phyloP scores from a whole-genome alignment of 2,888 invertebrate species.

The Tenthredo livida region DNA sequence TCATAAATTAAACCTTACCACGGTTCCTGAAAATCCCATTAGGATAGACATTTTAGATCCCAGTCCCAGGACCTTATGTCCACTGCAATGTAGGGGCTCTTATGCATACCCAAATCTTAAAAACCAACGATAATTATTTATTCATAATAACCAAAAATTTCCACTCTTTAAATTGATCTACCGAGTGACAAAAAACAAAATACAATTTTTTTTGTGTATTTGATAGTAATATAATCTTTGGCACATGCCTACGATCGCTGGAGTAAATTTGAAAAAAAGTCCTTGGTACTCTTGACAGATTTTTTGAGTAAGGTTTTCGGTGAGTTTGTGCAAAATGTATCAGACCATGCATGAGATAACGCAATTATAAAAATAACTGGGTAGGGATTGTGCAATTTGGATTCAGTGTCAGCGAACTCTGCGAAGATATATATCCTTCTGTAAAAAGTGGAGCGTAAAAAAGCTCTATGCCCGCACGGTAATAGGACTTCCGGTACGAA shows the following conservation, averaged over 20 bases:
- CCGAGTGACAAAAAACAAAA: too few relatives aligned
- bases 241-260: background rate
- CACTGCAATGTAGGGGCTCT: too few relatives aligned
- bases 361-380: background rate
- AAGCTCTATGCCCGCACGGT: background rate
- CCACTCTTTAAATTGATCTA: too few relatives aligned
- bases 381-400: background rate
- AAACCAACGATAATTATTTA: too few relatives aligned
- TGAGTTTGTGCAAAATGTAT: background rate
- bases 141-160: too few relatives aligned
- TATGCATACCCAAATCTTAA: too few relatives aligned
- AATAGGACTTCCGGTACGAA: slow-evolving; percentile 21
- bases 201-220: too few relatives aligned
- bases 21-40: background rate
- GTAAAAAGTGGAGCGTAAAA: background rate
- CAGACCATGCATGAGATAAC: background rate
- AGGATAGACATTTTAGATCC: too few relatives aligned
- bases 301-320: background rate
- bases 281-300: background rate
- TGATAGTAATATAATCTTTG: background rate
- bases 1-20: background rate
- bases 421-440: background rate
- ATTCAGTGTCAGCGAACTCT: background rate
- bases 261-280: background rate
- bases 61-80: too few relatives aligned